Evolutionary conservation across 1,140 invertebrate species (phyloP), one percentile per base, ranked within the genome.

Genomic region (Calliopsis andreniformis): DNA sequence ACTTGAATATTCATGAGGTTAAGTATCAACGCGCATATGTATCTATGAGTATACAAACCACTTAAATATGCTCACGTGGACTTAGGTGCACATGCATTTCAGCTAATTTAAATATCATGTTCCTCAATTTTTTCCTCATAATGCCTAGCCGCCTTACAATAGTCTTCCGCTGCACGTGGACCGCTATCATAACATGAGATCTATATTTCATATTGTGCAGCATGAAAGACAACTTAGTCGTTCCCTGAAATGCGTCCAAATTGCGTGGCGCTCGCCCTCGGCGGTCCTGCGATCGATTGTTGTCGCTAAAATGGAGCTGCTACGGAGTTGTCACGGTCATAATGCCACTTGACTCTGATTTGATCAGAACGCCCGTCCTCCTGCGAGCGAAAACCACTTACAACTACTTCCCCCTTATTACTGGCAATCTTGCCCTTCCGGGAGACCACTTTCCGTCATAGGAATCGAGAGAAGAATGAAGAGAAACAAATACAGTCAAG

Each of bases 321-420:
- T 73, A 78, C 69, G 61, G 20, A 51, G 62, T 78, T 78, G 79
- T 77, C 79, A 66, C 63, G 75, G 45, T 63, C 43, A 14, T 78
- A 77, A 82, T 66, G 49, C 71, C 68, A 83, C 81, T 83, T 73
- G 53, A 53, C 58, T 82, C 58, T 82, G 75, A 82, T 82, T 82
- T 49, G 75, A 82, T 82, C 67, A 45, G 56, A 28, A 25, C 69
- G 18, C 16, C 64, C 23, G 49, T 43, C 23, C 39, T 45, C 25
- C 32, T 14, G 20, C 49, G 49, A 35, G 51, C 61, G 53, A 77
- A 76, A 76, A 81, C 80, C 80, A 76, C 80, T 82, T 73, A 82
- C 67, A 35, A 58, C 75, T 56, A 75, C 63, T 75, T 75, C 47
- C 5, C 49, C 28, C 51, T 61, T 43, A 49, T 76, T 61, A 68